Evolutionary conservation across 2,888 invertebrate genomes (phyloP).

Genomic region (Myopa tessellatipennis): DNA sequence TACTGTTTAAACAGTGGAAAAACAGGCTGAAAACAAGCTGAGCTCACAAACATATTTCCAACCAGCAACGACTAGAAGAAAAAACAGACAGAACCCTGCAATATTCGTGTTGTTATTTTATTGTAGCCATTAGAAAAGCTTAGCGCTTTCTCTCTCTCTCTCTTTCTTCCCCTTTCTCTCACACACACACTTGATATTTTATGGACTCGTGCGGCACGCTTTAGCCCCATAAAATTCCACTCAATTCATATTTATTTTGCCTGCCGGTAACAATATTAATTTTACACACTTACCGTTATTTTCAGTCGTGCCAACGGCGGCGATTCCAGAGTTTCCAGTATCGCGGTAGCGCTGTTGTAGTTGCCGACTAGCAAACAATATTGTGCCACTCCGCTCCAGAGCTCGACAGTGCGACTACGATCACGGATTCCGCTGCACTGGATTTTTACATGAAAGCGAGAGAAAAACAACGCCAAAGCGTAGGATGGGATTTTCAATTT

Average conservation of each 20-base stretch:
- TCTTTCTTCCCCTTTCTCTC: too few relatives aligned
- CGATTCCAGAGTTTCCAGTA: constrained; percentile 67
- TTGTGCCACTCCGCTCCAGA: constrained; percentile 68
- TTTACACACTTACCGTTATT: constrained; percentile 64
- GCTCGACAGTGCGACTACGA: constrained; percentile 65
- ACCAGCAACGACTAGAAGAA: background rate
- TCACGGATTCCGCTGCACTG: constrained; percentile 66
- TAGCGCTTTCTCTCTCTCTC: background rate
- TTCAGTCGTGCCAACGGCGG: constrained; percentile 67
- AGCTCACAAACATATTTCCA: background rate
- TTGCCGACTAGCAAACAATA: constrained; percentile 68
- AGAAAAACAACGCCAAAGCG: too few relatives aligned
- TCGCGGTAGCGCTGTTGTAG: constrained; percentile 68
- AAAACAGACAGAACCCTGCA: background rate
- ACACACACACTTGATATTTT: background rate
- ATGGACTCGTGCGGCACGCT: background rate
- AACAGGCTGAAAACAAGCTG: background rate
- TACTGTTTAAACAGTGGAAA: background rate
- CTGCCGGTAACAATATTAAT: background rate
- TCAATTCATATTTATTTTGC: constrained; percentile 25
- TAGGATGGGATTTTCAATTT: too few relatives aligned
- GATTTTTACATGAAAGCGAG: background rate
- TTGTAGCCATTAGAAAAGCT: background rate
- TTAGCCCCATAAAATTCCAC: constrained; percentile 21
- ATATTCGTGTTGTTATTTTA: constrained; percentile 6